Evolutionary conservation across 1,140 invertebrate genomes (phyloP).

Genomic region (Berghia stephanieae): DNA sequence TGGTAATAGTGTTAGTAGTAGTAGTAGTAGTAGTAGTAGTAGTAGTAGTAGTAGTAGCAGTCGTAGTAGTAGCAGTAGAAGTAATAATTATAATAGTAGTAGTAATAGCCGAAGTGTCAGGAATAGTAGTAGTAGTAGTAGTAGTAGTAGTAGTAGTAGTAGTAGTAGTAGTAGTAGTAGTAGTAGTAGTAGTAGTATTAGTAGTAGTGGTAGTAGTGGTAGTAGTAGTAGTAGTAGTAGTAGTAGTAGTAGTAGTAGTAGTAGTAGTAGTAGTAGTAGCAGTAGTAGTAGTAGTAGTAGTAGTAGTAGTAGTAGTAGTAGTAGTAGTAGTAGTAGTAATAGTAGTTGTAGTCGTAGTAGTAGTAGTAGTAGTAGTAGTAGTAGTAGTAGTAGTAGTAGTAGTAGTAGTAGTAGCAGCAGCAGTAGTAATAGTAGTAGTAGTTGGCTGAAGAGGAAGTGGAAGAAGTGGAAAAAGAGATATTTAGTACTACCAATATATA

Average conservation of each 20-base stretch:
- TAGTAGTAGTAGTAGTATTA: not conserved
- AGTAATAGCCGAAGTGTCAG: not conserved
- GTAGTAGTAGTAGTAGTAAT: not conserved
- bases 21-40: slow-evolving; percentile 10
- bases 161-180: not conserved
- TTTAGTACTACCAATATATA: no score
- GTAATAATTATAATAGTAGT: slow-evolving; percentile 2
- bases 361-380: not conserved
- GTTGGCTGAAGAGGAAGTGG: not conserved
- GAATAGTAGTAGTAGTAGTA: not conserved
- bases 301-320: slow-evolving; percentile 8
- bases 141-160: slow-evolving; percentile 13
- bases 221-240: not conserved
- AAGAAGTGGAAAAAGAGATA: not conserved
- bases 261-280: slow-evolving; percentile 15
- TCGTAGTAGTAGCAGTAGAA: slow-evolving; percentile 13
- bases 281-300: slow-evolving; percentile 16
- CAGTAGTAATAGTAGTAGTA: not conserved
- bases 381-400: not conserved
- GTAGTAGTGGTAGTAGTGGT: not conserved
- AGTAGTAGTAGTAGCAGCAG: not conserved
- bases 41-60: slow-evolving; percentile 11
- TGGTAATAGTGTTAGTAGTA: not conserved
- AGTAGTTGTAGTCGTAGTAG: slow-evolving; percentile 6
- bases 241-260: slow-evolving; percentile 5